These are phyloP conservation scores for Poeciliopsis gracilis DNA, from an alignment of 2,797 vertebrate genomes.

Conservation along the genomic window DNA sequence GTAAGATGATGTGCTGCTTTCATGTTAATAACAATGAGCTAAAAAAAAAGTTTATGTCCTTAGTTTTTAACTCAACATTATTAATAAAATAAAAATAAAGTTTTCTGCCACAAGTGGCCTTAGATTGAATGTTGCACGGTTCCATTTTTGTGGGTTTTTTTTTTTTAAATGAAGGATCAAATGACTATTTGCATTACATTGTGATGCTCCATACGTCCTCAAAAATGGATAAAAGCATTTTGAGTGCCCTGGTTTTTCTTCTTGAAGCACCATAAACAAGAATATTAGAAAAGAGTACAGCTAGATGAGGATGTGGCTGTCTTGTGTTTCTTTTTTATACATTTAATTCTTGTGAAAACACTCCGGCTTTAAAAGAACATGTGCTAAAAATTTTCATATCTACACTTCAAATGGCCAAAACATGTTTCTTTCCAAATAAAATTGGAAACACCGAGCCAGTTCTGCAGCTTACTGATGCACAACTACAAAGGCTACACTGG, in stretches of 20 bases:
- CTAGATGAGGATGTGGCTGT: constrained; percentile 9
- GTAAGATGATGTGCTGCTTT: not conserved
- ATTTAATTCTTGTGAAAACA: not conserved
- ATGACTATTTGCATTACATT: not conserved
- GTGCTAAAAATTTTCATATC: constrained; percentile 16
- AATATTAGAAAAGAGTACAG: constrained; percentile 27
- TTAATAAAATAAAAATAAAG: not conserved
- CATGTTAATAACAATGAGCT: not conserved
- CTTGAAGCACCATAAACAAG: constrained; percentile 32
- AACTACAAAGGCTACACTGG: constrained; percentile 48
- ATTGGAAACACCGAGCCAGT: constrained; percentile 27
- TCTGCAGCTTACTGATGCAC: constrained; percentile 35
- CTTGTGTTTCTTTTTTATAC: not conserved
- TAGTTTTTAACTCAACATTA: not conserved
- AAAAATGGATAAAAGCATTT: constrained; percentile 37
- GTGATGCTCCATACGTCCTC: not conserved
- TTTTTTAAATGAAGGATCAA: not conserved
- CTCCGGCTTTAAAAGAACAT: not conserved
- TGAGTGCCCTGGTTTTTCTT: constrained; percentile 27
- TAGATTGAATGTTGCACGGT: not conserved
- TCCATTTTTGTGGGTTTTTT: not conserved
- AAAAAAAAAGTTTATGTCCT: not conserved
- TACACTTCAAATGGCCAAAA: constrained; percentile 17
- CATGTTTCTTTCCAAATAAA: constrained; percentile 37
- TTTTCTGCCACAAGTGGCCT: not conserved